Conservation (phyloP, 1,140 invertebrate species). For the Panulirus ornatus region DNA sequence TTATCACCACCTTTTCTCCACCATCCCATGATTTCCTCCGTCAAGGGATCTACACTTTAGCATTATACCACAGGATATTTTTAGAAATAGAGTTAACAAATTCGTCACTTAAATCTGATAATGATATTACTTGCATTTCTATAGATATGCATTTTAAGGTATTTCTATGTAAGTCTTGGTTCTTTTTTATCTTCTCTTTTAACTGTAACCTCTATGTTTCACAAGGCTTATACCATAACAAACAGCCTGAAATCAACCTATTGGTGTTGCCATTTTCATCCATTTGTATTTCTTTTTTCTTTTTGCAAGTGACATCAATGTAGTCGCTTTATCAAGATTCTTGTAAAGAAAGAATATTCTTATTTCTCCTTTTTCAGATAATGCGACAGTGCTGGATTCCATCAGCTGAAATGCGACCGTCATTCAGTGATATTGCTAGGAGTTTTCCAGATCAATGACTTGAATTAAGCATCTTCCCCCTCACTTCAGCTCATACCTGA, state of each 20-base stretch:
- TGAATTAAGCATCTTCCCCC: constrained; percentile 7
- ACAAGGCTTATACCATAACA: neutral
- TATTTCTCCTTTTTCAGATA: constrained; percentile 2
- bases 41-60: no score
- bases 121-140: no score
- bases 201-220: neutral
- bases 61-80: no score
- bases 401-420: constrained; percentile 31
- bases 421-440: constrained; percentile 45
- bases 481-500: constrained; percentile 37
- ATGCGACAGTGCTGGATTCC: constrained; percentile 54
- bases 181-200: neutral
- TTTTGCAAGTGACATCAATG: neutral
- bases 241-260: neutral
- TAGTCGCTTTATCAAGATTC: neutral
- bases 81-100: no score
- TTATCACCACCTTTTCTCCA: no score
- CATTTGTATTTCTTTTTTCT: neutral
- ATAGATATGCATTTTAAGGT: no score
- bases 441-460: constrained; percentile 55
- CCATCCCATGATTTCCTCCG: no score
- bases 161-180: no score
- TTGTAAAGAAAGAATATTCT: neutral
- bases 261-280: no score
- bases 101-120: no score